Conservation (phyloP, 2,113 vertebrate species). For the Rhea pennata region DNA sequence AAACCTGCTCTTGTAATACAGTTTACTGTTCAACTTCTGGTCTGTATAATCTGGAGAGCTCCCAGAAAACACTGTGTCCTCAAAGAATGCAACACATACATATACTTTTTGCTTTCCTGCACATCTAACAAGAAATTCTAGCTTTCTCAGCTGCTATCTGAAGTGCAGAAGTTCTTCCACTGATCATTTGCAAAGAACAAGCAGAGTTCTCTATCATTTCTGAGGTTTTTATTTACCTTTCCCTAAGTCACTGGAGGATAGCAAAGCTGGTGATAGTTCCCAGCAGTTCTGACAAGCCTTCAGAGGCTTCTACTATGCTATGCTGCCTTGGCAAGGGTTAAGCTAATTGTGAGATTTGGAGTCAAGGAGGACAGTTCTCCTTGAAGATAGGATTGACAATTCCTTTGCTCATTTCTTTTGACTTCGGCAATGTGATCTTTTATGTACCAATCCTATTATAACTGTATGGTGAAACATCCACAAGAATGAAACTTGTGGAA, state of each 20-base stretch:
- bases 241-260: neutral
- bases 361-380: neutral
- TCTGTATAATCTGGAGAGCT: neutral
- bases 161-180: neutral
- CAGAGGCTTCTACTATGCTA: rapidly evolving
- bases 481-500: neutral
- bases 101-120: neutral
- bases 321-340: neutral
- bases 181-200: neutral
- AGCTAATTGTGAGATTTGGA: neutral
- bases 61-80: neutral
- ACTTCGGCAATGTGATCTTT: neutral
- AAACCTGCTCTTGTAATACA: neutral
- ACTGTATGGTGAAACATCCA: neutral
- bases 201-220: neutral
- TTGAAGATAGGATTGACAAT: neutral
- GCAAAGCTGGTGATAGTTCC: neutral
- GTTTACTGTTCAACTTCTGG: neutral
- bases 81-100: rapidly evolving
- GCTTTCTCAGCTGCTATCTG: neutral
- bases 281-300: neutral
- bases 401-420: neutral
- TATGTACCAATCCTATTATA: neutral
- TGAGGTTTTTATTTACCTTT: neutral
- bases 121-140: neutral